phyloP scores from a whole-genome alignment of 2,797 vertebrate species.

The Halcyon leucocephala region DNA sequence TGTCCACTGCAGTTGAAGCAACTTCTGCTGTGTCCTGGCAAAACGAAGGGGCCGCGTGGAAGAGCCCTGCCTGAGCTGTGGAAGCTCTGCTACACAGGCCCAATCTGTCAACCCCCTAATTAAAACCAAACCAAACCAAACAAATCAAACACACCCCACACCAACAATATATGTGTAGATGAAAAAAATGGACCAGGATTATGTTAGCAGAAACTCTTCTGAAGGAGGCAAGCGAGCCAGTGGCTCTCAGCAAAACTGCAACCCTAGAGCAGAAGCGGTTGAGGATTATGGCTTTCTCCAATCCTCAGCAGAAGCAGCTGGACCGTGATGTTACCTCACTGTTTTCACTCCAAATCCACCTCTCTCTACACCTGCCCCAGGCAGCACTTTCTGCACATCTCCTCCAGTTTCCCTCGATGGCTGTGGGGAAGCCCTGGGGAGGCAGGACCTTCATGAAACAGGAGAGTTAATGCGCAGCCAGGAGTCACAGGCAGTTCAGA shows the following conservation, averaged over 20 bases:
- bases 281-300: background rate
- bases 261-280: background rate
- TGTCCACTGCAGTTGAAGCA: background rate
- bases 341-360: background rate
- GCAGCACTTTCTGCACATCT: background rate
- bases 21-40: background rate
- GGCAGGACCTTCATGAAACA: background rate
- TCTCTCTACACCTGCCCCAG: background rate
- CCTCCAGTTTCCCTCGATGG: background rate
- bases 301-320: background rate
- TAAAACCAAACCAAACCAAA: background rate
- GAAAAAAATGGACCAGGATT: background rate
- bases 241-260: background rate
- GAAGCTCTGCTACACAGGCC: background rate
- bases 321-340: background rate
- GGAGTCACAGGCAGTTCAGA: background rate
- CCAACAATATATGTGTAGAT: fast-evolving
- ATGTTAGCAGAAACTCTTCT: background rate
- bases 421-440: fast-evolving
- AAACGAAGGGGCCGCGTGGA: background rate
- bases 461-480: background rate
- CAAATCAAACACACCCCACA: background rate
- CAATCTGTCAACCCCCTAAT: fast-evolving
- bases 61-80: background rate
- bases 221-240: background rate